Evolutionary conservation across 2,113 vertebrate genomes (phyloP).

Genomic region (Lipophrys pholis): DNA sequence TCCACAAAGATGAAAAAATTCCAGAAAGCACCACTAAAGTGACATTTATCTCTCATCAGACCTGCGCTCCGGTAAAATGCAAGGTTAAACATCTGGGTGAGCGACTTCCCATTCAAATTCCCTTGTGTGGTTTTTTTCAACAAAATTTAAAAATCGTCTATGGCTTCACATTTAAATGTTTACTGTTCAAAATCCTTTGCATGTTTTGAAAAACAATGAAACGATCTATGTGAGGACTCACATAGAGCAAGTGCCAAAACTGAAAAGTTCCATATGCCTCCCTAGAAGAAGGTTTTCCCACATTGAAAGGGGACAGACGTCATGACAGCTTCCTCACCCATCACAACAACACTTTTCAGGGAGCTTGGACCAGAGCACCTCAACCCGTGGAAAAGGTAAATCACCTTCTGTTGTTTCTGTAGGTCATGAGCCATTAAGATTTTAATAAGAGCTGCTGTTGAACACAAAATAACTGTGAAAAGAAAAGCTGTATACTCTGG

Average conservation of each 20-base stretch:
- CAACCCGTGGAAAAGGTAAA: constrained; percentile 52
- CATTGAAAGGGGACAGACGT: constrained; percentile 22
- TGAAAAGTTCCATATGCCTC: background rate
- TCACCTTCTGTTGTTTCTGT: background rate
- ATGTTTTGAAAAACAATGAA: constrained; percentile 28
- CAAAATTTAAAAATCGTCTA: background rate
- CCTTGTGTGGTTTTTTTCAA: background rate
- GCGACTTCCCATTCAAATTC: constrained; percentile 10
- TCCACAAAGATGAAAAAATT: background rate
- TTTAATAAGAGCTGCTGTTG: background rate
- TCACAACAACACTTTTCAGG: constrained; percentile 49
- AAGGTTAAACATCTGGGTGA: constrained; percentile 39
- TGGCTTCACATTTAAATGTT: background rate
- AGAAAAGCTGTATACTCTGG: background rate
- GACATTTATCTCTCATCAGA: constrained; percentile 19
- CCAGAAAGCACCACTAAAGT: constrained; percentile 39
- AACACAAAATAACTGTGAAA: background rate
- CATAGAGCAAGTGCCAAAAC: background rate
- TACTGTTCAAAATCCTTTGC: background rate
- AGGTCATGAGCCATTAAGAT: background rate
- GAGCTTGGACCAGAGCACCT: constrained; percentile 22
- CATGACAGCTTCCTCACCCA: constrained; percentile 13
- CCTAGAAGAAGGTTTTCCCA: constrained; percentile 40
- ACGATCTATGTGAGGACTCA: constrained; percentile 10
- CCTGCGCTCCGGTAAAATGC: constrained; percentile 15